phyloP scores from a whole-genome alignment of 2,113 vertebrate genomes.

The Datnioides undecimradiatus region DNA sequence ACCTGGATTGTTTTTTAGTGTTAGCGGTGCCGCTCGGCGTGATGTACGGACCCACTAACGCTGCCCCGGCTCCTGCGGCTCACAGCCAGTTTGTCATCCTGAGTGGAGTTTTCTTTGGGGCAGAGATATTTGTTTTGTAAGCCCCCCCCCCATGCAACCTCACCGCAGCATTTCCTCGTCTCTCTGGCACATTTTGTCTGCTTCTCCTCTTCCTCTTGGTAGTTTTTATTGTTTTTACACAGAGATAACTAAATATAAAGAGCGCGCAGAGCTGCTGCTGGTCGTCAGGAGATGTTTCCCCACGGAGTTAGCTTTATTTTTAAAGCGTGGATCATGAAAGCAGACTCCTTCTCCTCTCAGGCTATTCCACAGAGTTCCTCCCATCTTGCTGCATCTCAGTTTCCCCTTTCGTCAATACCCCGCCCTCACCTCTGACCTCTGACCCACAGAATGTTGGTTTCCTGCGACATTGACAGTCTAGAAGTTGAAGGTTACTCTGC shows the following conservation, averaged over 20 bases:
- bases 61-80: constrained; percentile 16
- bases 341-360: background rate
- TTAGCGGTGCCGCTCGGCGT: constrained; percentile 21
- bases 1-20: constrained; percentile 24
- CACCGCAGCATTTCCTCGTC: background rate
- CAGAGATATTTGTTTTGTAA: constrained; percentile 38
- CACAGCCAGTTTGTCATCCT: constrained; percentile 28
- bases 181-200: constrained; percentile 25
- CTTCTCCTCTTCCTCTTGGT: constrained; percentile 12
- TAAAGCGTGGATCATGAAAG: background rate
- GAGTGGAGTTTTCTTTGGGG: constrained; percentile 21
- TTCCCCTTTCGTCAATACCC: background rate
- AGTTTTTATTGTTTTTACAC: constrained; percentile 16
- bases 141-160: no score
- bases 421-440: background rate
- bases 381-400: no score
- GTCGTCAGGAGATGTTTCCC: background rate
- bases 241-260: constrained; percentile 20
- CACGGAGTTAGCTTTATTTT: background rate
- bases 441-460: background rate
- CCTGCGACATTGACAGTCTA: background rate
- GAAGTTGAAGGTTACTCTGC: constrained; percentile 3
- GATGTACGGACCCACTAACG: constrained; percentile 22
- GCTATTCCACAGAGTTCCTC: background rate
- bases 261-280: background rate